phyloP scores from a whole-genome alignment of 2,113 vertebrate species.

The Acanthochromis polyacanthus region DNA sequence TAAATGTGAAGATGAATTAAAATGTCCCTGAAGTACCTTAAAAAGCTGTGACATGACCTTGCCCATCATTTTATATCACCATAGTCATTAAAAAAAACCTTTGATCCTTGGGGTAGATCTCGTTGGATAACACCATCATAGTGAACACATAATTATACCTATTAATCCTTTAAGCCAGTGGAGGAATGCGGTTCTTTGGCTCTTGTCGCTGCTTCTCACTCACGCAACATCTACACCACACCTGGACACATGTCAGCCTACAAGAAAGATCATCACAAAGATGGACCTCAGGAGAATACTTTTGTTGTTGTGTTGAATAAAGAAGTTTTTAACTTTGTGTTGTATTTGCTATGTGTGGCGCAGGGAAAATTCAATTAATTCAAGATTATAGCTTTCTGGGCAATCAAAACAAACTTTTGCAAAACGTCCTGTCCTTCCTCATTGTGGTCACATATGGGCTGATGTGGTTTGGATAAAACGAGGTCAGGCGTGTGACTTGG shows the following conservation, averaged over 20 bases:
- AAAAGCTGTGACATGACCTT: conserved; percentile 1
- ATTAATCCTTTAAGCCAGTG: conserved; percentile 68
- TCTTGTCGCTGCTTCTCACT: conserved; percentile 41
- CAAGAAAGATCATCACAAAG: background rate
- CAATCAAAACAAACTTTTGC: background rate
- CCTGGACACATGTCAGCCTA: background rate
- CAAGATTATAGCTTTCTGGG: background rate
- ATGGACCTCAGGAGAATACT: background rate
- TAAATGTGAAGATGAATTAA: conserved; percentile 8
- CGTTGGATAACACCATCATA: conserved; percentile 52
- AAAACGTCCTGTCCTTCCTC: conserved; percentile 4
- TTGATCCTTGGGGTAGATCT: conserved; percentile 73
- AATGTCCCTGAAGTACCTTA: conserved; percentile 4
- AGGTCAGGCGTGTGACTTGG: conserved; percentile 55
- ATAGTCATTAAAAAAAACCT: conserved; percentile 62
- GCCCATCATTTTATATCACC: conserved; percentile 60
- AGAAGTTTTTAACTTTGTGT: too few relatives aligned
- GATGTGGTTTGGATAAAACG: conserved; percentile 35
- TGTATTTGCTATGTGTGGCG: too few relatives aligned
- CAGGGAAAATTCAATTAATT: too few relatives aligned
- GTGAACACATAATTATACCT: conserved; percentile 34
- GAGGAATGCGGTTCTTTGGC: conserved; percentile 62
- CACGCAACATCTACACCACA: conserved; percentile 26
- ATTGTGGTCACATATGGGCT: conserved; percentile 7
- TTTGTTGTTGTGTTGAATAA: too few relatives aligned